Base-by-base conservation (phyloP, 2,797 vertebrate genomes). In the Tadarida brasiliensis region DNA sequence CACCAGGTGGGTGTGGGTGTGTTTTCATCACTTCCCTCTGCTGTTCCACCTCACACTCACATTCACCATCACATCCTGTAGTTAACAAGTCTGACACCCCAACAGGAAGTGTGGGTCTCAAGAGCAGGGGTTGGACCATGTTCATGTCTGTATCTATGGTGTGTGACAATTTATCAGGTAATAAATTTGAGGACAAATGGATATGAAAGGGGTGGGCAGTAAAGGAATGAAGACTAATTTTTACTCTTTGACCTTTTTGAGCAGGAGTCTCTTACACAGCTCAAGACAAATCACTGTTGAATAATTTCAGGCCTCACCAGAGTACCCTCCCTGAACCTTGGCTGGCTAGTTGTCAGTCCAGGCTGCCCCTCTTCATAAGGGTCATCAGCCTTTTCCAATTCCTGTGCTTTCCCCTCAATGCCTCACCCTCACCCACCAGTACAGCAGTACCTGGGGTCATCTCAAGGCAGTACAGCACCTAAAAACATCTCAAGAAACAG, bases 401-500 rank as follows among this genome's bases (percentile, higher is more conserved):
- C 70, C 54, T 39, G 6, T 24, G 51, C 16, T 84, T 61, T 82
- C 49, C 22, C 56, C 47, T 88, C 81, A n/a, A 2, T 2, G n/a
- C 33, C 49, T 89, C 39, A 63, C 9, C 51, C 73, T 71, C 59
- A 28, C 11, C 49, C 59, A n/a, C 3, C 22, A 67, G 19, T 15
- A 59, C 19, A 95, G 9, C 57, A 70, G 33, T 33, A 70, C 16
- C 22, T 59, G 5, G 17, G 59, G 49, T 11, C 67, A 73, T 39
- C 35, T 87, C 30, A 12, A 39, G 11, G 11, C n/a, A 90, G n/a
- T 11, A 88, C 15, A n/a, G 35, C 35, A 70, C 85, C 65, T 94
- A 67, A 92, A 94, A 92, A 87, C 57, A 33, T 22, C 88, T 84
- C 71, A 87, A 51, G 44, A 90, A 96, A 94, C 61, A 87, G 89